phyloP scores from a whole-genome alignment of 1,140 invertebrate genomes.

The Pentalonia nigronervosa region DNA sequence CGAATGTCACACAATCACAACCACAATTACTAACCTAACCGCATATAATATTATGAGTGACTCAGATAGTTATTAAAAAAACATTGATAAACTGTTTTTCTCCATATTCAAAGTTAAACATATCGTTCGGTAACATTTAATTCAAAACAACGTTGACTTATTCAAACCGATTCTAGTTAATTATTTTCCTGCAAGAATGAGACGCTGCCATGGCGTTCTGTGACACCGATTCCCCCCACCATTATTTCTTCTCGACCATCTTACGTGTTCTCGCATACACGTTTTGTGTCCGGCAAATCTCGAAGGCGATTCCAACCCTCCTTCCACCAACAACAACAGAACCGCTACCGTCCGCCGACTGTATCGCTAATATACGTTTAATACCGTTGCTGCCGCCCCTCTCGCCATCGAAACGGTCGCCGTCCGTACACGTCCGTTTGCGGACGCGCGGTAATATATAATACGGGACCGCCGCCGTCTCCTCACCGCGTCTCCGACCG shows the following conservation, averaged over 20 bases:
- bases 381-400: background rate
- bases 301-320: background rate
- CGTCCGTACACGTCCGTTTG: background rate
- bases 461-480: background rate
- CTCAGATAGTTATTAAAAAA: background rate
- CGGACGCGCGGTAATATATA: background rate
- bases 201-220: too few relatives aligned
- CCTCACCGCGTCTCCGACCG: background rate
- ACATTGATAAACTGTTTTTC: background rate
- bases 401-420: background rate
- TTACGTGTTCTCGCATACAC: background rate
- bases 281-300: background rate
- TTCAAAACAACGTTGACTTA: background rate
- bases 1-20: background rate
- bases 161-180: background rate
- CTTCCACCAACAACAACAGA: too few relatives aligned
- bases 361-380: conserved; percentile 21
- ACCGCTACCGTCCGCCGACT: background rate
- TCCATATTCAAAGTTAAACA: background rate
- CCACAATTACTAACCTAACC: too few relatives aligned
- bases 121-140: background rate
- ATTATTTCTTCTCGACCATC: background rate
- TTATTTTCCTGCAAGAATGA: background rate
- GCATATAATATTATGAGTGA: background rate
- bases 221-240: background rate